Evolutionary conservation across 2,113 vertebrate species (phyloP).

Genomic region (Chlamydotis undulata): DNA sequence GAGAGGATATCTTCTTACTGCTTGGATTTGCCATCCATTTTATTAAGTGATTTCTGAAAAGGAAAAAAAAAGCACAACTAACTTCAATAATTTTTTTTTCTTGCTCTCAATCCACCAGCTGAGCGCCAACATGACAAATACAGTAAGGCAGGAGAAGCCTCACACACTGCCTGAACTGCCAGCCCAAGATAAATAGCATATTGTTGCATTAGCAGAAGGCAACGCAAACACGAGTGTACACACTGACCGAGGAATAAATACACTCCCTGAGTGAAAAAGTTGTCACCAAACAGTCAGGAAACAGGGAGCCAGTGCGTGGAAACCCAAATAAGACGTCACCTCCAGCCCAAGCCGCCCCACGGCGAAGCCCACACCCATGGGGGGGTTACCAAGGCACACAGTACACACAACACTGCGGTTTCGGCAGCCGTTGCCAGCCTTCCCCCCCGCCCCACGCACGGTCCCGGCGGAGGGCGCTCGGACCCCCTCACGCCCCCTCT

Average conservation of each 20-base stretch:
- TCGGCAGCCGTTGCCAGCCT: background rate
- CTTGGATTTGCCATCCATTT: background rate
- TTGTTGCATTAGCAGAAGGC: fast-evolving
- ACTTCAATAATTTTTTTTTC: fast-evolving
- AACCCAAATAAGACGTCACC: background rate
- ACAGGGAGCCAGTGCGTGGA: background rate
- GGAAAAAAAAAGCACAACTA: background rate
- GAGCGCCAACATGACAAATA: background rate
- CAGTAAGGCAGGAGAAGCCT: fast-evolving
- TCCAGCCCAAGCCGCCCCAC: background rate
- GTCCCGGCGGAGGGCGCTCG: background rate
- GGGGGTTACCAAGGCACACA: background rate
- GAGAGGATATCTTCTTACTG: background rate
- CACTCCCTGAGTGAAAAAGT: fast-evolving
- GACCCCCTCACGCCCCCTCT: fast-evolving
- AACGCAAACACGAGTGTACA: fast-evolving
- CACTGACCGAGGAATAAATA: fast-evolving
- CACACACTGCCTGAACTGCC: fast-evolving
- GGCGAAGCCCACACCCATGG: background rate
- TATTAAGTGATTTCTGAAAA: background rate
- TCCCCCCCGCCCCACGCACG: no score
- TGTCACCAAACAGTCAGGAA: background rate
- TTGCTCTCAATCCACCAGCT: background rate
- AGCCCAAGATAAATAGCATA: fast-evolving
- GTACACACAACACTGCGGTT: background rate